Evolutionary conservation across 1,140 invertebrate genomes (phyloP), one percentile per base, ranked within the genome.

Genomic region (Sitobion miscanthi): DNA sequence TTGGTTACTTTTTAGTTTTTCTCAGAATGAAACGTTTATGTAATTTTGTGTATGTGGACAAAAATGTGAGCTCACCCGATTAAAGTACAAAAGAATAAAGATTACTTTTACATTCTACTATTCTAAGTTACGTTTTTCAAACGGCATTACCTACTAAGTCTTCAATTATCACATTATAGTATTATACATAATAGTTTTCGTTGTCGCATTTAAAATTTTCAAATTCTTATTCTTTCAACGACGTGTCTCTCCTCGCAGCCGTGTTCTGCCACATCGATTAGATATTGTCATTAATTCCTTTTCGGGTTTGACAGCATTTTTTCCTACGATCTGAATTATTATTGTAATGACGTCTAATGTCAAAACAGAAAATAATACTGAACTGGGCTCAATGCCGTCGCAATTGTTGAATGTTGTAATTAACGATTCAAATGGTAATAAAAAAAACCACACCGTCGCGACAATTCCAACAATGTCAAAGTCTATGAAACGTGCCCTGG

Each of bases 401-500:
- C 94, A 94, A 49, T 94, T 94, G 90, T 90, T 94, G 0, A 94
- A 94, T 57, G 92, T 94, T 9, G 86, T 94, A 20, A 69, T 94
- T 17, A 93, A 94, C 69, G 94, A 47, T 83, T 54, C 62, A 0
- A 49, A 90, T 42, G n/a, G 35, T 8, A 85, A 5, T 52, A 92
- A 38, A 54, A 85, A 54, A 54, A 83, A 38, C 4, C 11, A 85
- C 30, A 49, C 47, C 21, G 9, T 54, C 6, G 9, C 82, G 1
- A 93, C n/a, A 20, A 86, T 93, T 21, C 6, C 47, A 2, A 57
- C 91, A 23, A 23, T 93, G 77, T 86, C 91, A 5, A 93, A 57
- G 45, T 57, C 49, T 8, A 57, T 83, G 49, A 93, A 93, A 93
- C 45, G 91, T n/a, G 30, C 82, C 8, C 11, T 93, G 14, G 91